Base-by-base conservation (phyloP, 2,113 vertebrate genomes). In the Bubo blakistoni region DNA sequence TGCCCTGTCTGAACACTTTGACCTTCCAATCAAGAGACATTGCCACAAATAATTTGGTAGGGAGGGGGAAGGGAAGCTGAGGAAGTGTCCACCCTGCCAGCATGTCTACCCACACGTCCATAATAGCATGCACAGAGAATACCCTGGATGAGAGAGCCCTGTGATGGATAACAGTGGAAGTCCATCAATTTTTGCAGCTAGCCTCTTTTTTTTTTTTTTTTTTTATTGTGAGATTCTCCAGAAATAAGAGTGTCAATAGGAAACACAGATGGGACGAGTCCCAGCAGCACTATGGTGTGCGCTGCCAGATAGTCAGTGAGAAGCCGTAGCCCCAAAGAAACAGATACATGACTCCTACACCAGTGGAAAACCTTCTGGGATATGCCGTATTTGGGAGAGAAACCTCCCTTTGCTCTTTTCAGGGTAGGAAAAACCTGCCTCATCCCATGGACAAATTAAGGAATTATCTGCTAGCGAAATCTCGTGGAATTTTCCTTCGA, bases 11-110 rank as follows among this genome's bases (percentile, higher is more conserved):
- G 63, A 87, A 59, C 1, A 15, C 52, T 71, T 58, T 96, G 72
- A 77, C 76, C 86, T 93, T 92, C 81, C 51, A 81, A 65, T 54
- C 78, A 38, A 89, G 47, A 77, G 34, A 40, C 40, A n/a, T 46
- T 0, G 0, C 42, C 62, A 40, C 25, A 69, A 81, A 59, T 67
- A 72, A 77, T 66, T 72, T 30, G 55, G 17, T 66, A 73, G 26
- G 57, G 49, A 77, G 49, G 15, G 44, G 29, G 27, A n/a, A 79
- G 22, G 38, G 40, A 54, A 52, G 27, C 15, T 67, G 40, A 66
- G 58, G 54, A 84, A 81, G 5, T 44, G 73, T 76, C 65, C 34
- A n/a, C 19, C 8, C 22, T 73, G 77, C 30, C 52, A 51, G 66
- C 15, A 44, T 47, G 40, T 81, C 27, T 17, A 57, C 51, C 51